phyloP scores from a whole-genome alignment of 2,888 invertebrate genomes.

The Lycocerus yunnanus region DNA sequence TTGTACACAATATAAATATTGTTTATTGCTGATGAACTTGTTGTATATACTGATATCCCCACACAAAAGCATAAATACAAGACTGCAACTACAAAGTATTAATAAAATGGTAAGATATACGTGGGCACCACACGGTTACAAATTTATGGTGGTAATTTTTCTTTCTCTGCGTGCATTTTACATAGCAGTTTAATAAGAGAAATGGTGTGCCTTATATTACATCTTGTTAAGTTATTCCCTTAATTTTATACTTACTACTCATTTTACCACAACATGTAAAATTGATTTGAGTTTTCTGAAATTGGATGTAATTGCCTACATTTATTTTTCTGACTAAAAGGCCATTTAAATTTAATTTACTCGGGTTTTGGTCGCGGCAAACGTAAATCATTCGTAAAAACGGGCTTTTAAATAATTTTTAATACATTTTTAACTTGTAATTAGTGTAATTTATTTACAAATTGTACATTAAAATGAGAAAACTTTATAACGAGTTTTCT shows the following conservation, averaged over 20 bases:
- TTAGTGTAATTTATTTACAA: not conserved
- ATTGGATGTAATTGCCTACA: not conserved
- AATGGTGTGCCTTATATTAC: constrained; percentile 16
- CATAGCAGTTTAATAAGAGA: constrained; percentile 10
- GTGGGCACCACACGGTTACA: constrained; percentile 30
- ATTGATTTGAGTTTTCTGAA: not conserved
- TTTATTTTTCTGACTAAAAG: not conserved
- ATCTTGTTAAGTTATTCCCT: constrained; percentile 17
- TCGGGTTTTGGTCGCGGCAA: not conserved
- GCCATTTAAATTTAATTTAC: not conserved
- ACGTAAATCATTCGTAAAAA: not conserved
- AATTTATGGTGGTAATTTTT: constrained; percentile 30
- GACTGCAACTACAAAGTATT: constrained; percentile 30
- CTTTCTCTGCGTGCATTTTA: constrained; percentile 19
- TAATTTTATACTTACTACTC: not conserved
- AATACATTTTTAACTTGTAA: not conserved
- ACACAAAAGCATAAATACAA: constrained; percentile 33
- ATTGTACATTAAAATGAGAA: not conserved
- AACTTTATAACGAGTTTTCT: not conserved
- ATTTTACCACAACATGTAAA: not conserved
- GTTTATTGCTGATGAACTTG: constrained; percentile 32
- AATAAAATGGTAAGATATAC: constrained; percentile 27
- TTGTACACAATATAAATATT: constrained; percentile 14
- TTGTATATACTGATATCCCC: constrained; percentile 31
- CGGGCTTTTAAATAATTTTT: not conserved